Evolutionary conservation across 2,113 vertebrate species (phyloP).

Genomic region (Anolis sagrei): DNA sequence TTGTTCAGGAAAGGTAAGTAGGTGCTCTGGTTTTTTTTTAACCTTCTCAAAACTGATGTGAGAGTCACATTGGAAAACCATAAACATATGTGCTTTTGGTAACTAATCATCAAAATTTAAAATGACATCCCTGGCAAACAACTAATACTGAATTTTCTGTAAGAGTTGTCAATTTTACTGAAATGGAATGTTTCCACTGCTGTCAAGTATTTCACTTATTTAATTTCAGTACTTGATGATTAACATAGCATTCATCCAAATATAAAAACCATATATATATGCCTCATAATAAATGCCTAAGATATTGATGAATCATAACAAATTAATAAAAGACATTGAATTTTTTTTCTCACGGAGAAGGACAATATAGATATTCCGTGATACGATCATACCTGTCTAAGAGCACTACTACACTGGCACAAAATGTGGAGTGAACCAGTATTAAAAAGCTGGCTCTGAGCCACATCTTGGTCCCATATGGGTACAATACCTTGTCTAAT

Average conservation of each 20-base stretch:
- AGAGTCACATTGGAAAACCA: background rate
- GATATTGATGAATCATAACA: too few relatives aligned
- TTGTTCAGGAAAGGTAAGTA: background rate
- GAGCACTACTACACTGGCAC: too few relatives aligned
- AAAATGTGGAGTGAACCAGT: too few relatives aligned
- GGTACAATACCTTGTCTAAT: too few relatives aligned
- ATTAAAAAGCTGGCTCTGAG: too few relatives aligned
- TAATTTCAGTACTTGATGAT: background rate
- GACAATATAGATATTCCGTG: too few relatives aligned
- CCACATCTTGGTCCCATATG: too few relatives aligned
- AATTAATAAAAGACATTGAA: too few relatives aligned
- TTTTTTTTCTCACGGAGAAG: too few relatives aligned
- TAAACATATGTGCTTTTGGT: background rate
- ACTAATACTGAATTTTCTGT: background rate
- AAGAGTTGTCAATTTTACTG: background rate
- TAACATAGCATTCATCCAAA: background rate
- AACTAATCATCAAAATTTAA: background rate
- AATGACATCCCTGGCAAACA: background rate
- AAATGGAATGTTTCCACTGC: background rate
- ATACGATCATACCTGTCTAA: too few relatives aligned
- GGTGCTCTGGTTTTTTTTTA: background rate
- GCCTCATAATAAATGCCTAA: too few relatives aligned
- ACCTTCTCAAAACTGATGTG: too few relatives aligned
- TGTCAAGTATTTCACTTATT: background rate
- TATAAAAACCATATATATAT: background rate